Evolutionary conservation across 2,888 invertebrate genomes (phyloP).

Genomic region (Ophion costatus): DNA sequence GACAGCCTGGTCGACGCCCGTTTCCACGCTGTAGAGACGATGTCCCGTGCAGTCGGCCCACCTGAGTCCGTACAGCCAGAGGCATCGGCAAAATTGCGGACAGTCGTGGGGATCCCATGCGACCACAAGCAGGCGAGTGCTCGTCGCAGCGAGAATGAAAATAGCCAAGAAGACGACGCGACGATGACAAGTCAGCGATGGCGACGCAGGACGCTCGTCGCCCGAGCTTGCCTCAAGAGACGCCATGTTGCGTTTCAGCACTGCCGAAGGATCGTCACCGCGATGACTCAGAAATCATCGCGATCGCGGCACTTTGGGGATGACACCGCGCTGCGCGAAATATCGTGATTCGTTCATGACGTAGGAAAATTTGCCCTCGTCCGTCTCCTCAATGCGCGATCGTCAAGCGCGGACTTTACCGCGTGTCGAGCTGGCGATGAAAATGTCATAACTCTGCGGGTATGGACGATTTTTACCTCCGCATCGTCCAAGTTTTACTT

Average conservation of each 20-base stretch:
- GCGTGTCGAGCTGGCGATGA: neutral
- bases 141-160: neutral
- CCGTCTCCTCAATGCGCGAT: neutral
- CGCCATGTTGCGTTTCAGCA: neutral
- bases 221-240: neutral
- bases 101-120: slow-evolving; percentile 68
- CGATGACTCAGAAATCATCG: neutral
- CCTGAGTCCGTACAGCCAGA: slow-evolving; percentile 74
- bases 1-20: slow-evolving; percentile 74
- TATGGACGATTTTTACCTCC: neutral
- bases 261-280: neutral
- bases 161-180: neutral
- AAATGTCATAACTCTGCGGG: neutral
- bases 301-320: neutral
- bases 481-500: neutral
- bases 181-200: neutral
- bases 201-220: neutral
- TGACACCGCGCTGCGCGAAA: neutral
- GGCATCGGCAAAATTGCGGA: slow-evolving; percentile 76
- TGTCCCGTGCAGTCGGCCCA: slow-evolving; percentile 77
- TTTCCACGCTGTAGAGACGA: slow-evolving; percentile 77
- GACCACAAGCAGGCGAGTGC: neutral
- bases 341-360: neutral
- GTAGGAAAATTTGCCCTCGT: too few relatives aligned
- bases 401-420: neutral